A percentile compares a stretch with the other conserved stretches of the same genome.
Evolutionary conservation across 2,113 vertebrate species (phyloP).

Genomic region (Malurus elegans): DNA sequence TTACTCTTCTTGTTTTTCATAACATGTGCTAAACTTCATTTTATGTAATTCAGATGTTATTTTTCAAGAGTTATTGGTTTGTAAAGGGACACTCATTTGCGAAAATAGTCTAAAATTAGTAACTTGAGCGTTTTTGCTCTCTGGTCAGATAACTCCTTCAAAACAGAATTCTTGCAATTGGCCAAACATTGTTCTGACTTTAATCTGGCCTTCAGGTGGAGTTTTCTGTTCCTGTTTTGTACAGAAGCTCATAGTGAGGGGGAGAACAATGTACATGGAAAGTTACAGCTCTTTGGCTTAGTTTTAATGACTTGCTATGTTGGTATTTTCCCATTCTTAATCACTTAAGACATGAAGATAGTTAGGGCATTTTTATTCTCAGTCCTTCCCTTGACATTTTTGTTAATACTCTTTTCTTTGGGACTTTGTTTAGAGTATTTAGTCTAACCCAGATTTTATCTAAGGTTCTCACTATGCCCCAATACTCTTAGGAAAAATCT

Average conservation of each 20-base stretch:
- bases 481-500: neutral
- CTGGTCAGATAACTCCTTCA: neutral
- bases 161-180: neutral
- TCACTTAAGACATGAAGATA: neutral
- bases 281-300: neutral
- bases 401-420: neutral
- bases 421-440: neutral
- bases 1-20: neutral
- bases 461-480: neutral
- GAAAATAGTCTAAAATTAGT: neutral
- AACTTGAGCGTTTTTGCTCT: neutral
- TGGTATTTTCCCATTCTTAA: neutral
- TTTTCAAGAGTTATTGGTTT: neutral
- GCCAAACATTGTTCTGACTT: neutral
- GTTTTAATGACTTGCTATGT: neutral
- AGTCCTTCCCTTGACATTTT: neutral
- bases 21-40: neutral
- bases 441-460: neutral
- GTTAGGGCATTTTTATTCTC: neutral
- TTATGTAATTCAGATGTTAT: neutral
- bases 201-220: neutral
- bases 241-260: neutral
- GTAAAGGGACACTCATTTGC: neutral
- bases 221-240: neutral
- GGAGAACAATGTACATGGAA: neutral